phyloP scores from a whole-genome alignment of 2,888 invertebrate genomes.

The Clanis bilineata region DNA sequence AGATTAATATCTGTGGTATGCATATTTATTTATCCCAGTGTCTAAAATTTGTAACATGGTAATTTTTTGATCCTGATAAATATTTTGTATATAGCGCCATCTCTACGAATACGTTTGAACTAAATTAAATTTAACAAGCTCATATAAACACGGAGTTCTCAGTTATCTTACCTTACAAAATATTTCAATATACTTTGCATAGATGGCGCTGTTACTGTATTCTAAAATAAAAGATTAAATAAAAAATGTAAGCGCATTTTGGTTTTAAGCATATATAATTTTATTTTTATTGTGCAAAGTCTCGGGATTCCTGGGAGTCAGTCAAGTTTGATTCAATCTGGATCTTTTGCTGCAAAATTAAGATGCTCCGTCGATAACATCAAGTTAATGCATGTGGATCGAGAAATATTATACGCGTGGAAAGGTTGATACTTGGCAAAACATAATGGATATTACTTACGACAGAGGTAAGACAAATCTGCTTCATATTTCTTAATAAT shows the following conservation, averaged over 20 bases:
- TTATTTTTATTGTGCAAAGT: constrained; percentile 18
- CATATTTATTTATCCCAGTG: too few relatives aligned
- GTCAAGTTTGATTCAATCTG: constrained; percentile 50
- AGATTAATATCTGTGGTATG: too few relatives aligned
- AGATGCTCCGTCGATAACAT: constrained; percentile 58
- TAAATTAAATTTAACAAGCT: not conserved
- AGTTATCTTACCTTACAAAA: not conserved
- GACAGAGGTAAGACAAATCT: not conserved
- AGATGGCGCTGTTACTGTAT: constrained; percentile 2
- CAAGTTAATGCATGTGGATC: constrained; percentile 55
- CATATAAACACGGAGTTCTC: not conserved
- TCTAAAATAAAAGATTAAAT: constrained; percentile 3
- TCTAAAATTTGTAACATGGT: too few relatives aligned
- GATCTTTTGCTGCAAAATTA: constrained; percentile 45
- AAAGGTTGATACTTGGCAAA: constrained; percentile 34
- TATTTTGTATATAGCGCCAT: not conserved
- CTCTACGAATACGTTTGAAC: not conserved
- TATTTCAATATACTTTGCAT: not conserved
- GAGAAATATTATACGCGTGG: constrained; percentile 67
- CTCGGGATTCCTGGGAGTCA: constrained; percentile 50
- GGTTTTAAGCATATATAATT: not conserved
- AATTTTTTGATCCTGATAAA: too few relatives aligned
- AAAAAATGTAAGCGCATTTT: not conserved
- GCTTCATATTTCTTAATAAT: not conserved
- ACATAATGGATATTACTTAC: constrained; percentile 6